A percentile compares a stretch with the other conserved stretches of the same genome.
These are phyloP conservation scores for Cremastinae sp. DNA, from an alignment of 2,888 invertebrate species.

Conservation along the genomic window DNA sequence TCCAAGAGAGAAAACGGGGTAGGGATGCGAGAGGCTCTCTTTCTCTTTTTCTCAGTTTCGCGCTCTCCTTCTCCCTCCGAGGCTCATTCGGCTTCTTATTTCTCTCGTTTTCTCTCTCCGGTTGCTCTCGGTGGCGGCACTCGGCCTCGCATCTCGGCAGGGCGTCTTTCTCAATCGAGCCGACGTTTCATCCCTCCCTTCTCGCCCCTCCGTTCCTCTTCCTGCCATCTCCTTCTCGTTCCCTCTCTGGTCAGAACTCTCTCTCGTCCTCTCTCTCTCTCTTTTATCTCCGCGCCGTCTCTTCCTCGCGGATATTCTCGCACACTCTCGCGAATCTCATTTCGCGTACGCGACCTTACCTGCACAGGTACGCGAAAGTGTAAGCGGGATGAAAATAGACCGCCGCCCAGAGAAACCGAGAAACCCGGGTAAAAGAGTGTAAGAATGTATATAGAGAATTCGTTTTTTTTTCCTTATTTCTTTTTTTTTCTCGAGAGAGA, in stretches of 20 bases:
- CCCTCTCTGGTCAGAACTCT: constrained; percentile 16
- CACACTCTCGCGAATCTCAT: constrained; percentile 61
- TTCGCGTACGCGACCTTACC: no score
- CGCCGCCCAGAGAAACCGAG: constrained; percentile 1
- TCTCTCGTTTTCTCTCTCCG: constrained; percentile 33
- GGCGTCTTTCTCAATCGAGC: constrained; percentile 69
- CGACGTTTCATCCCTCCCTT: constrained; percentile 57
- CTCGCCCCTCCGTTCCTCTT: constrained; percentile 22
- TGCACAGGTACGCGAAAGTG: no score
- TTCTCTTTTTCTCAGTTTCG: constrained; percentile 18
- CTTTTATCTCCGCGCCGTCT: constrained; percentile 14
- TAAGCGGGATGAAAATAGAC: constrained; percentile 11
- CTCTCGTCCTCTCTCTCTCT: constrained; percentile 42
- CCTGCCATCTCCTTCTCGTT: constrained; percentile 13
- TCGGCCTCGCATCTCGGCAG: constrained; percentile 67
- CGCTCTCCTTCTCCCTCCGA: constrained; percentile 8
- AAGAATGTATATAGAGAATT: not conserved
- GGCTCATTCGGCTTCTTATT: not conserved
- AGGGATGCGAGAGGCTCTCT: constrained; percentile 51
- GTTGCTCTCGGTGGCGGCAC: constrained; percentile 61
- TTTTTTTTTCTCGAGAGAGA: constrained; percentile 28
- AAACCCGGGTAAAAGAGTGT: constrained; percentile 32
- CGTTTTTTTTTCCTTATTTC: no score
- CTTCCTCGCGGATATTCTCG: constrained; percentile 58
- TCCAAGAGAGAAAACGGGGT: constrained; percentile 68